phyloP scores from a whole-genome alignment of 2,113 vertebrate species.

The Cheirogaleus medius region DNA sequence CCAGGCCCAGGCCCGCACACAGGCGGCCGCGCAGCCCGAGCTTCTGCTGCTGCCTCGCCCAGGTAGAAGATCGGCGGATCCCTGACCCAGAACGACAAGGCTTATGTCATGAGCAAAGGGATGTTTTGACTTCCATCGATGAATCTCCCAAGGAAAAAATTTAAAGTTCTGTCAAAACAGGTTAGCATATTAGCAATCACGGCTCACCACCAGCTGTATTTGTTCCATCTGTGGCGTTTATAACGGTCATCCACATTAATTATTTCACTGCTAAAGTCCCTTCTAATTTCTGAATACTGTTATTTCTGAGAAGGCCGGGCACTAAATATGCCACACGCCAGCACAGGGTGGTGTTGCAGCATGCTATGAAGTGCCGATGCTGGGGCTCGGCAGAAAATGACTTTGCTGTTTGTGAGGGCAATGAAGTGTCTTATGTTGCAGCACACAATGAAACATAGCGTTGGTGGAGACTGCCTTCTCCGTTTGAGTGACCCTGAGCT shows the following conservation, averaged over 20 bases:
- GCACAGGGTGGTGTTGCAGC: conserved; percentile 81
- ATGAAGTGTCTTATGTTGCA: conserved; percentile 80
- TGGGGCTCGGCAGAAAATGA: conserved; percentile 82
- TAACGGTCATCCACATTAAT: conserved; percentile 86
- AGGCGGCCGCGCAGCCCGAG: neutral
- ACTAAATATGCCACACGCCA: conserved; percentile 87
- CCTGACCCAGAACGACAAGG: conserved; percentile 45
- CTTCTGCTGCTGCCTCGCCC: neutral
- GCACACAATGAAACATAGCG: conserved; percentile 77
- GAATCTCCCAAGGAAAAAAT: conserved; percentile 56
- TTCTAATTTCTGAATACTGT: conserved; percentile 85
- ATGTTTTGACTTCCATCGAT: conserved; percentile 51
- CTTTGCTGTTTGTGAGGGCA: conserved; percentile 84
- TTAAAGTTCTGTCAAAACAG: conserved; percentile 82
- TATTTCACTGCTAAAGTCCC: conserved; percentile 84
- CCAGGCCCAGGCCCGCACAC: too few relatives aligned
- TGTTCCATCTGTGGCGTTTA: conserved; percentile 83
- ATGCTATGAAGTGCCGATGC: conserved; percentile 83
- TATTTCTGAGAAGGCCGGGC: conserved; percentile 86
- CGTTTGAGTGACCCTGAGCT: conserved; percentile 54
- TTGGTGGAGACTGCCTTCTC: conserved; percentile 81
- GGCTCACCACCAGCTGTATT: conserved; percentile 82
- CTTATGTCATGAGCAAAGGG: conserved; percentile 7
- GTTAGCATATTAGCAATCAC: conserved; percentile 81
- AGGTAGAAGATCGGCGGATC: neutral